Evolutionary conservation across 2,797 vertebrate genomes (phyloP).

Genomic region (Lutra lutra): DNA sequence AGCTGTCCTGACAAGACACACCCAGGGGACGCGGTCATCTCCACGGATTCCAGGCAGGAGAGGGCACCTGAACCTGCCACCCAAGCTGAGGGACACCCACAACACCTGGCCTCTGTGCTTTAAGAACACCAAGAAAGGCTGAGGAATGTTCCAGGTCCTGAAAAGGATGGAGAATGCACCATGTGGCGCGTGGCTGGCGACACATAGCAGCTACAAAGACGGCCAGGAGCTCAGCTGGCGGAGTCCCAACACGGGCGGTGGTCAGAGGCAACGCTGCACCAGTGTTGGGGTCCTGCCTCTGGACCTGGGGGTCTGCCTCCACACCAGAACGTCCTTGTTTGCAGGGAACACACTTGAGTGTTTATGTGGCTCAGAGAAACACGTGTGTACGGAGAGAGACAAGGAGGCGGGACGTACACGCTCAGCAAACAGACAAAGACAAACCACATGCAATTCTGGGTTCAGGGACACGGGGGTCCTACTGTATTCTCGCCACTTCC

Average conservation of each 20-base stretch:
- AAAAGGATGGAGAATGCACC: background rate
- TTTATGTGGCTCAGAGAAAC: background rate
- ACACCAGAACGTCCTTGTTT: background rate
- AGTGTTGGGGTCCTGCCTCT: accelerated
- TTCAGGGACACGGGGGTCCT: too few relatives aligned
- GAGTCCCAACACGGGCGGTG: accelerated
- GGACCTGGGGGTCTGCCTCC: too few relatives aligned
- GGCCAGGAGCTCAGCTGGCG: accelerated
- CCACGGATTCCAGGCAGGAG: background rate
- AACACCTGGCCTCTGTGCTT: background rate
- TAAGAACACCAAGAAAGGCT: background rate
- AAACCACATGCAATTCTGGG: background rate
- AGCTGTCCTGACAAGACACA: background rate
- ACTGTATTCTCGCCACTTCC: background rate
- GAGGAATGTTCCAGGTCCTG: background rate
- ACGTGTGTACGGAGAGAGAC: accelerated
- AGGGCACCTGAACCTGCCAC: background rate
- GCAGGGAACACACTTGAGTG: background rate
- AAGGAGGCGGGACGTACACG: accelerated
- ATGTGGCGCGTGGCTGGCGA: background rate
- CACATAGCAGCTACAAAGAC: background rate
- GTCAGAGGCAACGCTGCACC: accelerated
- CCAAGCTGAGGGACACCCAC: background rate
- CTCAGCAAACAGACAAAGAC: background rate
- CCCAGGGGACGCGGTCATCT: background rate